Conservation (phyloP, 2,888 invertebrate species). For the Apamea sordens region DNA sequence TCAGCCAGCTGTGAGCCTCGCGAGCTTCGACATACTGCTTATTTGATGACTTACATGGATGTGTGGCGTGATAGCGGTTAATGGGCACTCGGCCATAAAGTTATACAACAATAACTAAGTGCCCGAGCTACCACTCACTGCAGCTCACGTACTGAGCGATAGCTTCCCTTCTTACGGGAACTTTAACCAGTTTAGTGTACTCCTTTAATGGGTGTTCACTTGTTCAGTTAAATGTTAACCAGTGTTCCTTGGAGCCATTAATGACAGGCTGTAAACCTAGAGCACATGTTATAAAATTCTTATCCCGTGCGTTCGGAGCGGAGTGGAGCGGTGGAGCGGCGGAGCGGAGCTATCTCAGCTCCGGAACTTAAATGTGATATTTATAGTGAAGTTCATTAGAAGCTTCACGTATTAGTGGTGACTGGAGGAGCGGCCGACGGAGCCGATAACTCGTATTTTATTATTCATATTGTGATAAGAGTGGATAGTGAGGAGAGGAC, state of each 20-base stretch:
- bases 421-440: conserved; percentile 34
- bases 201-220: conserved; percentile 39
- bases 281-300: conserved; percentile 61
- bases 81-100: conserved; percentile 7
- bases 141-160: not conserved
- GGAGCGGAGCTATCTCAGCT: conserved; percentile 32
- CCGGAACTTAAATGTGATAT: conserved; percentile 58
- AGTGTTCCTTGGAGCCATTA: conserved; percentile 58
- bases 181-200: conserved; percentile 30
- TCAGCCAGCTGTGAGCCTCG: not conserved
- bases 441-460: conserved; percentile 73
- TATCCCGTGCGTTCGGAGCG: conserved; percentile 43
- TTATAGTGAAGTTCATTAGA: conserved; percentile 67
- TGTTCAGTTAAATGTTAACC: conserved; percentile 64
- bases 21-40: conserved; percentile 2
- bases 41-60: conserved; percentile 14
- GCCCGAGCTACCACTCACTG: not conserved
- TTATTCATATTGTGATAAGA: conserved; percentile 73
- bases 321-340: conserved; percentile 3
- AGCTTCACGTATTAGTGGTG: conserved; percentile 52
- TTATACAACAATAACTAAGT: conserved; percentile 12
- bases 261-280: conserved; percentile 61
- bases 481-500: conserved; percentile 52
- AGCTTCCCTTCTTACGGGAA: conserved; percentile 16
- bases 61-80: conserved; percentile 1